phyloP scores from a whole-genome alignment of 2,113 vertebrate genomes.

The Thalassarche chlororhynchos region DNA sequence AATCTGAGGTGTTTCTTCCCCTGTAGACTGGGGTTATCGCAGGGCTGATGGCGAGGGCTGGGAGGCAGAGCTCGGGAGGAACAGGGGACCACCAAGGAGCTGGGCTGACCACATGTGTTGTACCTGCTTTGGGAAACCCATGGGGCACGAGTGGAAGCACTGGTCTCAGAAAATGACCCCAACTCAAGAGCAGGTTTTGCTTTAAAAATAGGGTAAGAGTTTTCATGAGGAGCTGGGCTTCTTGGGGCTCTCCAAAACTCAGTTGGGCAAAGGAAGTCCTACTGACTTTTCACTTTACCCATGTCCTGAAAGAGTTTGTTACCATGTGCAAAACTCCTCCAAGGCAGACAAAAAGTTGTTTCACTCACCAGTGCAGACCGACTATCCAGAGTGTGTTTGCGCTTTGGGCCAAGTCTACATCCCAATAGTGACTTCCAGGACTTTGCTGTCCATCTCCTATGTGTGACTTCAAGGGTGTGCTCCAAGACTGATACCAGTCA shows the following conservation, averaged over 20 bases:
- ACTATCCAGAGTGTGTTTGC: not conserved
- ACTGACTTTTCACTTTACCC: not conserved
- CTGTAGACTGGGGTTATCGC: not conserved
- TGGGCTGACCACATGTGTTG: rapidly evolving
- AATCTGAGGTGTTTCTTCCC: not conserved
- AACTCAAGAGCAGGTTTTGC: not conserved
- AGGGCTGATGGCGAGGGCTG: not conserved
- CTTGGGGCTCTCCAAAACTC: not conserved
- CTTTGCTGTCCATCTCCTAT: not conserved
- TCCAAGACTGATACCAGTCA: rapidly evolving
- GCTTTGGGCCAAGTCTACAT: not conserved
- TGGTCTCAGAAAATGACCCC: not conserved
- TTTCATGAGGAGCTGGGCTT: not conserved
- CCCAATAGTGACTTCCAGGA: not conserved
- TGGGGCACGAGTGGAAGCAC: not conserved
- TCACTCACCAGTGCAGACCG: not conserved
- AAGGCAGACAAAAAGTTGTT: not conserved
- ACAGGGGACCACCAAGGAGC: not conserved
- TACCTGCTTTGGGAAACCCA: not conserved
- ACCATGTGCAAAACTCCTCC: not conserved
- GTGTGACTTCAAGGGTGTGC: not conserved
- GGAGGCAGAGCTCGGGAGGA: not conserved
- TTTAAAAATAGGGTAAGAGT: not conserved
- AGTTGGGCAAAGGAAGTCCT: not conserved
- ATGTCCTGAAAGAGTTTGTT: not conserved